Percentiles rank a stretch among this genome's conserved stretches.
These are phyloP conservation scores for Cepaea nemoralis DNA, from an alignment of 1,140 invertebrate genomes.

Conservation along the genomic window DNA sequence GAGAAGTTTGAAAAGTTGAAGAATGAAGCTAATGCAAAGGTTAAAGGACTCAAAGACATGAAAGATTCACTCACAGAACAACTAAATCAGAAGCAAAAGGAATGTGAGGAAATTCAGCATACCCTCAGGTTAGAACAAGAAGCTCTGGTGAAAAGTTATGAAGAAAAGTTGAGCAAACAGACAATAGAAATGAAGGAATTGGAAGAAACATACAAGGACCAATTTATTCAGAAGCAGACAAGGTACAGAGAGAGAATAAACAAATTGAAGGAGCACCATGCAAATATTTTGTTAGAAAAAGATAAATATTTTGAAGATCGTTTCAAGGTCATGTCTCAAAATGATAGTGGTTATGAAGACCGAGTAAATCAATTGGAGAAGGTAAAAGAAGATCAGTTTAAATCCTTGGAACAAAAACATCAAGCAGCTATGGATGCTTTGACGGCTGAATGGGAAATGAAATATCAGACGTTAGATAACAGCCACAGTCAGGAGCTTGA, in stretches of 20 bases:
- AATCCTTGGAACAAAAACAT: constrained; percentile 51
- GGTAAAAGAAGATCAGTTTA: constrained; percentile 54
- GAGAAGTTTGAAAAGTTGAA: constrained; percentile 57
- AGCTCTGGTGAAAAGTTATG: constrained; percentile 23
- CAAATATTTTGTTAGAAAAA: constrained; percentile 63
- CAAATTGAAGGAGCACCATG: constrained; percentile 63
- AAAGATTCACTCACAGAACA: constrained; percentile 48
- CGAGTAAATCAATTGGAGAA: constrained; percentile 52
- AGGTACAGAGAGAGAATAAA: constrained; percentile 59
- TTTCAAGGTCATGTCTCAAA: constrained; percentile 53
- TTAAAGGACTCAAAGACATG: constrained; percentile 57
- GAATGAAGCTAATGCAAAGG: constrained; percentile 51
- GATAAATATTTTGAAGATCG: constrained; percentile 60
- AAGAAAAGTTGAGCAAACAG: constrained; percentile 41
- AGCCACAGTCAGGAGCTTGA: constrained; percentile 33
- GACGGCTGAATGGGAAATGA: constrained; percentile 47
- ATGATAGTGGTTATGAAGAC: constrained; percentile 56
- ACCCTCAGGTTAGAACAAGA: constrained; percentile 43
- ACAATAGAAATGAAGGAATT: constrained; percentile 45
- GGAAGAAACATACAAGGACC: constrained; percentile 58
- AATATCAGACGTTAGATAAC: constrained; percentile 33
- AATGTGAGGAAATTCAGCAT: constrained; percentile 37
- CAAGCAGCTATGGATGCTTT: constrained; percentile 42
- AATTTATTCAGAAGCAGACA: constrained; percentile 59
- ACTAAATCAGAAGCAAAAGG: constrained; percentile 41